Percentiles rank a stretch among this genome's conserved stretches.
Evolutionary conservation across 2,113 vertebrate species (phyloP).

Genomic region (Addax nasomaculatus): DNA sequence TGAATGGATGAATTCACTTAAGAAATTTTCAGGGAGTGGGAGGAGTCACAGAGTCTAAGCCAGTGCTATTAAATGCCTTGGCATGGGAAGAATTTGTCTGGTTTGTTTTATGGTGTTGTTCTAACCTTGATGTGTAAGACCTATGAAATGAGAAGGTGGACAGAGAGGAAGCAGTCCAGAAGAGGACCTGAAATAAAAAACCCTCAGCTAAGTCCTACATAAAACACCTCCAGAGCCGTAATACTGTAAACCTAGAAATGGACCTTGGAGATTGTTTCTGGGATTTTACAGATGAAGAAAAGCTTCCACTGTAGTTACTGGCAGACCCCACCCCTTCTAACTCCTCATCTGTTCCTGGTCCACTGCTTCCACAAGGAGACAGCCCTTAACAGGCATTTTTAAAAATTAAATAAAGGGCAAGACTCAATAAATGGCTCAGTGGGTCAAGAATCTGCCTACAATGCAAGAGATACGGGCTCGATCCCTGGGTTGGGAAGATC

Average conservation of each 20-base stretch:
- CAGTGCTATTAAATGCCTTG: not conserved
- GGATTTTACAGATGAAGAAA: not conserved
- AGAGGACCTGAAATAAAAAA: not conserved
- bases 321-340: not conserved
- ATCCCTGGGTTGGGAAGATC: not conserved
- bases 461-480: rapidly evolving
- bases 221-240: not conserved
- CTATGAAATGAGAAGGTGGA: not conserved
- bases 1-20: not conserved
- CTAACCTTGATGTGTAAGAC: not conserved
- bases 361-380: not conserved
- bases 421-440: not conserved
- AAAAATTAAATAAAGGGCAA: not conserved
- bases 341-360: rapidly evolving
- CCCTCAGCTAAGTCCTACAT: not conserved
- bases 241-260: not conserved
- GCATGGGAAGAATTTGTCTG: not conserved
- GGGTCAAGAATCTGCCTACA: not conserved
- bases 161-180: not conserved
- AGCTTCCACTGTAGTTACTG: not conserved
- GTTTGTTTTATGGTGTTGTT: constrained; percentile 22
- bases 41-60: not conserved
- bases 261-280: not conserved
- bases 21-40: not conserved
- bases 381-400: not conserved